Evolutionary conservation across 2,113 vertebrate genomes (phyloP).

Genomic region (Sinocyclocheilus maitianheensis): DNA sequence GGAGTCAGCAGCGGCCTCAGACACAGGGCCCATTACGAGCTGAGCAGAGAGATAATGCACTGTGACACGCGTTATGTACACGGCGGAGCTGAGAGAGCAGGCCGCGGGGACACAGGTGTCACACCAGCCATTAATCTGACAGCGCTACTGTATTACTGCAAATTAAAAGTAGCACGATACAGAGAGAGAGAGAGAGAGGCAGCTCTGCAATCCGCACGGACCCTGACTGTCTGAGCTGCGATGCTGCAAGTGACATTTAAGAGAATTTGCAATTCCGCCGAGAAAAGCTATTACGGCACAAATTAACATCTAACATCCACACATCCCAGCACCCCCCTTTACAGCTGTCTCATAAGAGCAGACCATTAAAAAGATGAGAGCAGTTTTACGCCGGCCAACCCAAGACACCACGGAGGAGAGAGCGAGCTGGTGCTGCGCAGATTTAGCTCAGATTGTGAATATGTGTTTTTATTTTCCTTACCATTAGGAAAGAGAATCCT

Average conservation of each 20-base stretch:
- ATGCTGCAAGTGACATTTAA: conserved; percentile 94
- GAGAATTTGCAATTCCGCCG: conserved; percentile 97
- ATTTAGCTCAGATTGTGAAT: neutral
- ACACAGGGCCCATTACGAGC: conserved; percentile 27
- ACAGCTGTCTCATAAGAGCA: conserved; percentile 81
- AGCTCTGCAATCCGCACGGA: conserved; percentile 80
- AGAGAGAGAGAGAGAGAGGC: conserved; percentile 62
- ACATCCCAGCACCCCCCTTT: conserved; percentile 72
- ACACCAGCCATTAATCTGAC: conserved; percentile 75
- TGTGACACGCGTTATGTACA: conserved; percentile 55
- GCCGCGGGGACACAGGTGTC: conserved; percentile 71
- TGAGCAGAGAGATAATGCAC: conserved; percentile 49
- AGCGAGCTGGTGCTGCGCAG: neutral
- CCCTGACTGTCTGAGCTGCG: conserved; percentile 76
- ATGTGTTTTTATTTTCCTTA: neutral
- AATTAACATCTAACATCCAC: conserved; percentile 88
- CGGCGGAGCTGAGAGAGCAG: conserved; percentile 59
- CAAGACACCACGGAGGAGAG: conserved; percentile 11
- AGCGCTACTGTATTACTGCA: conserved; percentile 78
- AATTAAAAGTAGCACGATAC: conserved; percentile 88
- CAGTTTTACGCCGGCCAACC: conserved; percentile 64
- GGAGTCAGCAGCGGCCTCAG: conserved; percentile 15
- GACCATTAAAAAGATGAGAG: conserved; percentile 94
- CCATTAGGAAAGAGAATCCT: neutral
- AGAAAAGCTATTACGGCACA: conserved; percentile 99